phyloP scores from a whole-genome alignment of 2,888 invertebrate genomes.

The Drosophila austrosaltans region DNA sequence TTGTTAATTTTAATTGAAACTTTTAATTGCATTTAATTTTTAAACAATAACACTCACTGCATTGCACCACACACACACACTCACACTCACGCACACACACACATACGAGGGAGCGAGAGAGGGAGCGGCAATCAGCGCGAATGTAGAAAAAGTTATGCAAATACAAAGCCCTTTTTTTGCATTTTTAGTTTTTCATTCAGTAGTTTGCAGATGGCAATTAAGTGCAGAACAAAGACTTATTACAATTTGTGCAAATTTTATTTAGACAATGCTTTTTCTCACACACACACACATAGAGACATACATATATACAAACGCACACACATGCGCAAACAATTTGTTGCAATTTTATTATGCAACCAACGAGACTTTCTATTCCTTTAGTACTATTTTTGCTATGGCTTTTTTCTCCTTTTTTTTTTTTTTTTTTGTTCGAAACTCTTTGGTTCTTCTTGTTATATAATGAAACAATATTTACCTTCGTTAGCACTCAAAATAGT shows the following conservation, averaged over 20 bases:
- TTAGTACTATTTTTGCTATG: neutral
- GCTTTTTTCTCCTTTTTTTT: neutral
- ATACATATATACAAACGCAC: conserved; percentile 15
- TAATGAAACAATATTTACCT: conserved; percentile 76
- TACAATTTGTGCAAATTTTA: conserved; percentile 43
- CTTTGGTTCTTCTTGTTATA: conserved; percentile 27
- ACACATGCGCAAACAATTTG: conserved; percentile 8
- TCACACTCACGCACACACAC: neutral
- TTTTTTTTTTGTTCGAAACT: neutral
- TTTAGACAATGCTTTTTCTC: conserved; percentile 38
- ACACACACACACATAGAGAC: conserved; percentile 17
- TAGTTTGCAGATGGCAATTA: conserved; percentile 51
- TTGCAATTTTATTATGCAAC: conserved; percentile 25
- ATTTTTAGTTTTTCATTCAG: conserved; percentile 16
- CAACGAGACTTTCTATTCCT: conserved; percentile 2
- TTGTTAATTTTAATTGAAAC: conserved; percentile 73
- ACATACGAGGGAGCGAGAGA: conserved; percentile 2
- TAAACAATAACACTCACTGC: conserved; percentile 38
- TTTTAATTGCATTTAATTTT: conserved; percentile 70
- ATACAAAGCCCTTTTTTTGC: conserved; percentile 25
- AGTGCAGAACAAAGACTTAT: conserved; percentile 47
- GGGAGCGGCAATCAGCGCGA: conserved; percentile 13
- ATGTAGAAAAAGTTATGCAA: conserved; percentile 31
- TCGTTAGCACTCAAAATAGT: conserved; percentile 72
- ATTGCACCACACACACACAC: conserved; percentile 1